A percentile compares a stretch with the other conserved stretches of the same genome.
phyloP scores from a whole-genome alignment of 2,113 vertebrate genomes.

The Zosterops hypoxanthus region DNA sequence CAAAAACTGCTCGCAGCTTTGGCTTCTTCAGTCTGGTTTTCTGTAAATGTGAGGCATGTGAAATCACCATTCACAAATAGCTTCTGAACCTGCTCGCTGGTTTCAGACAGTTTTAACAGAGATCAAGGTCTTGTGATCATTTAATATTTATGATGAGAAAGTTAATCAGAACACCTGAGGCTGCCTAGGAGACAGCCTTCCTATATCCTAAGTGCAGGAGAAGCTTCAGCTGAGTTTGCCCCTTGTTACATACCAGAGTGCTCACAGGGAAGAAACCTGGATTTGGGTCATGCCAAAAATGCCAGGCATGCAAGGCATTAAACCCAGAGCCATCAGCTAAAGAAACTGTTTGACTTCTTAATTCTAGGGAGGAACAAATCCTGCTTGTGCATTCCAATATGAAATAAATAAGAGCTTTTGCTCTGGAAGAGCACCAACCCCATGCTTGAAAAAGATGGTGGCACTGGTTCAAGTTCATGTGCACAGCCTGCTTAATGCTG shows the following conservation, averaged over 20 bases:
- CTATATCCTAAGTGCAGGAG: neutral
- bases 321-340: neutral
- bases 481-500: neutral
- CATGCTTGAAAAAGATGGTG: neutral
- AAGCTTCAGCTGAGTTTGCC: neutral
- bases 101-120: neutral
- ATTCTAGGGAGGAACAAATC: neutral
- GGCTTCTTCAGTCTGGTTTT: slow-evolving; percentile 15
- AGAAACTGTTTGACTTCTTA: neutral
- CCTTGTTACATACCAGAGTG: neutral
- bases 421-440: neutral
- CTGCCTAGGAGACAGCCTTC: neutral
- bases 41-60: neutral
- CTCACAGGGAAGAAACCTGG: neutral
- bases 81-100: slow-evolving; percentile 7
- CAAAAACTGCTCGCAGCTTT: neutral
- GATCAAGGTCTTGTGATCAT: neutral
- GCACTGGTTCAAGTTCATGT: neutral
- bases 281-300: neutral
- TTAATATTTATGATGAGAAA: neutral
- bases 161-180: neutral
- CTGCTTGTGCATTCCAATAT: neutral
- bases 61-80: neutral
- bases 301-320: neutral
- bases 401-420: neutral